Conservation (phyloP, 2,797 vertebrate species). For the Glossophaga mutica region DNA sequence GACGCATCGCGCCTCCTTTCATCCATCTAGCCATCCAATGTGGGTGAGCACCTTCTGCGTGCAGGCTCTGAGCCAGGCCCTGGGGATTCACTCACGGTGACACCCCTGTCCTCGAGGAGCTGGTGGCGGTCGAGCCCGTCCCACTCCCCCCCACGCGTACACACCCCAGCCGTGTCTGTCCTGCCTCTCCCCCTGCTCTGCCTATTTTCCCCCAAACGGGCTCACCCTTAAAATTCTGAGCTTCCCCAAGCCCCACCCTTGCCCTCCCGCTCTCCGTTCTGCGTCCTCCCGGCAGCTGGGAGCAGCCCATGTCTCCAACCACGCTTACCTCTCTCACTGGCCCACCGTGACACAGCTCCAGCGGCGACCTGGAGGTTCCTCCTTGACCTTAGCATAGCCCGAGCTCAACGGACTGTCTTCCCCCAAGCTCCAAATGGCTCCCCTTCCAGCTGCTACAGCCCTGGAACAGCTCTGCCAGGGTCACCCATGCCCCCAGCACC, state of each 20-base stretch:
- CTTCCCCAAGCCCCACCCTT: background rate
- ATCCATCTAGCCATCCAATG: fast-evolving
- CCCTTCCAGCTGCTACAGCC: fast-evolving
- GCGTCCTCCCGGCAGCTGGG: background rate
- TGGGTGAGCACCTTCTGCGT: fast-evolving
- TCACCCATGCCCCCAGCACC: fast-evolving
- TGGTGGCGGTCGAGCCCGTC: background rate
- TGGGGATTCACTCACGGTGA: background rate
- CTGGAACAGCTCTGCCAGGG: background rate
- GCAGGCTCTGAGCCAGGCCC: background rate
- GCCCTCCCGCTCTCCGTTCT: background rate
- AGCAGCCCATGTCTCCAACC: background rate
- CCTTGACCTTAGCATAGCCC: background rate
- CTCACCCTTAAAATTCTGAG: background rate
- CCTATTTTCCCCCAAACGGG: background rate
- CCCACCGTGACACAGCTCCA: background rate
- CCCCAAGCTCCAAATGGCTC: background rate
- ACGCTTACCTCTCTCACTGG: background rate
- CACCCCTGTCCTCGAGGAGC: background rate
- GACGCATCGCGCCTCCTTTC: background rate
- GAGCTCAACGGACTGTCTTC: background rate
- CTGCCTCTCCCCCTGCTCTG: background rate
- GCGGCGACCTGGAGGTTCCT: background rate
- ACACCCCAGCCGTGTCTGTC: fast-evolving
- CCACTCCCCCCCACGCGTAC: fast-evolving